Percentiles rank a stretch among this genome's conserved stretches.
These are phyloP conservation scores for Limnephilus auricula DNA, from an alignment of 2,888 invertebrate genomes.

Conservation along the genomic window DNA sequence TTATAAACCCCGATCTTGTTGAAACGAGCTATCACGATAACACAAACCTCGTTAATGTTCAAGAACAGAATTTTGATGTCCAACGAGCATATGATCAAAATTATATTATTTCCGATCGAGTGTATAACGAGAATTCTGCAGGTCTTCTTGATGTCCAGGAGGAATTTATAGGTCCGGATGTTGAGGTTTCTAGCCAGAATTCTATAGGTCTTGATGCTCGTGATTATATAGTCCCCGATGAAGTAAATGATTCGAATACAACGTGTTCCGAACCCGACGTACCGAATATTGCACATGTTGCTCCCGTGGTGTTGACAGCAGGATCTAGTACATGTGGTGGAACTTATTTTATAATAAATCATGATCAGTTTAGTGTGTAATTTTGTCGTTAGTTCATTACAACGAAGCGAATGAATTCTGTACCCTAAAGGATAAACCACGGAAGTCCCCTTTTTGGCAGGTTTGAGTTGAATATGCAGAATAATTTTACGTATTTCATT, in stretches of 20 bases:
- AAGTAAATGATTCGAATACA: neutral
- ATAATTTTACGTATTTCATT: no score
- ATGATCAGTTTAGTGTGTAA: neutral
- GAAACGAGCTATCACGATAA: neutral
- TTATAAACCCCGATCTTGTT: neutral
- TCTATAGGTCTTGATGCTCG: neutral
- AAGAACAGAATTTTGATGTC: neutral
- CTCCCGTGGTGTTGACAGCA: neutral
- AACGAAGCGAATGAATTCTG: no score
- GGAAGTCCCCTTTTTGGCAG: no score
- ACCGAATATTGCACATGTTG: neutral
- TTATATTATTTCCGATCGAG: neutral
- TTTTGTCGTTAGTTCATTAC: neutral
- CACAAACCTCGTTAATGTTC: neutral
- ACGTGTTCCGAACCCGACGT: neutral
- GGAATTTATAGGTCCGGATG: neutral
- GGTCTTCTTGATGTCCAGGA: neutral
- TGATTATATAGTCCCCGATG: neutral
- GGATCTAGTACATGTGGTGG: neutral
- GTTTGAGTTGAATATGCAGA: no score
- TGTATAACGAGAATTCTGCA: neutral
- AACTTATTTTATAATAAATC: neutral
- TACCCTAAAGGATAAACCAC: no score
- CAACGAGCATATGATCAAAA: no score
- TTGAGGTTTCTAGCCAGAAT: neutral